A percentile compares a stretch with the other conserved stretches of the same genome.
These are phyloP conservation scores for Brachionus rotundiformis DNA, from an alignment of 1,140 invertebrate genomes.

Conservation along the genomic window DNA sequence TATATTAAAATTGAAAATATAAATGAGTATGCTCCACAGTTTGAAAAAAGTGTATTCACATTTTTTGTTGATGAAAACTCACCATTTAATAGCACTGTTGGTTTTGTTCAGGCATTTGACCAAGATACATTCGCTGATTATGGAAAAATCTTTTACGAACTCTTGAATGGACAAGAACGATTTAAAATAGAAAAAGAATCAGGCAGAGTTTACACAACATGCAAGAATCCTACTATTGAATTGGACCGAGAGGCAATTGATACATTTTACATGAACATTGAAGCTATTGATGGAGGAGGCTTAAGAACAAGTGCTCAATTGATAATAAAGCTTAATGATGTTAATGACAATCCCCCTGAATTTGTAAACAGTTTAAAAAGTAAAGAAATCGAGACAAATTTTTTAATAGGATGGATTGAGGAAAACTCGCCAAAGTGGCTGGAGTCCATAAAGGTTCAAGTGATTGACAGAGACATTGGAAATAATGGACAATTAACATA, in stretches of 20 bases:
- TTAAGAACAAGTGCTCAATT: constrained; percentile 84
- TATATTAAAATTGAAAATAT: constrained; percentile 16
- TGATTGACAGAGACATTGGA: constrained; percentile 36
- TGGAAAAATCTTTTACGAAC: constrained; percentile 54
- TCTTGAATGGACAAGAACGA: constrained; percentile 64
- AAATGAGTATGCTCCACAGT: not conserved
- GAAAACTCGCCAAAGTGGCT: constrained; percentile 40
- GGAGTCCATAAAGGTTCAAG: constrained; percentile 31
- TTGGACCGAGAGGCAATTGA: constrained; percentile 85
- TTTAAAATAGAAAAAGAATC: constrained; percentile 77
- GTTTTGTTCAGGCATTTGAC: constrained; percentile 17
- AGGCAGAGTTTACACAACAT: constrained; percentile 78
- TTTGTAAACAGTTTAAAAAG: constrained; percentile 52
- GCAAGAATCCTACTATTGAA: constrained; percentile 64
- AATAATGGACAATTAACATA: constrained; percentile 42
- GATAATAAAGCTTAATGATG: constrained; percentile 80
- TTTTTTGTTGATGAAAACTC: constrained; percentile 38
- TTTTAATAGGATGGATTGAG: not conserved
- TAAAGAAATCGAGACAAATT: constrained; percentile 9
- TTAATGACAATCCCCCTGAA: constrained; percentile 61
- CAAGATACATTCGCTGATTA: not conserved
- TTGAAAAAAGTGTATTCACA: constrained; percentile 55
- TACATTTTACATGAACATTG: constrained; percentile 83
- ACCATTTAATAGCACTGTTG: constrained; percentile 4
- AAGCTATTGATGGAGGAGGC: constrained; percentile 83